Base-by-base conservation (phyloP, 2,797 vertebrate genomes). In the Diplodus puntazzo region DNA sequence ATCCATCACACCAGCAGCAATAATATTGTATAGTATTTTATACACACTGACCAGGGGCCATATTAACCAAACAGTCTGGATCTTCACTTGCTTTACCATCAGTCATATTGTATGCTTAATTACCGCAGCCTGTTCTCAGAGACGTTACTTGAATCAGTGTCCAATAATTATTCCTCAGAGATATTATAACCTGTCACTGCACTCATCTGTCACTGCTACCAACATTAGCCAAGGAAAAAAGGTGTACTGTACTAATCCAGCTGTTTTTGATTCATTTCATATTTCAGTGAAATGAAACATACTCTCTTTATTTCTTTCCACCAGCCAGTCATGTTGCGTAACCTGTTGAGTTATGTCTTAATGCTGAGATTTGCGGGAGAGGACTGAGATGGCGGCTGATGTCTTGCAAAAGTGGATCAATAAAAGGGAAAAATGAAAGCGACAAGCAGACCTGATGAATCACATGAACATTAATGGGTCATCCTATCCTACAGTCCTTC, bases 1-100 rank as follows among this genome's bases (percentile, higher is more conserved):
- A 73, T 82, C 79, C 69, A 64, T 78, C 81, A 86, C 72, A 89
- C 87, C 84, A 92, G 81, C 91, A 91, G 80, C 69, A 87, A 77
- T 89, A 83, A 83, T 69, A 72, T 54, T 89, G 69, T 87, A 86
- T 55, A 87, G 52, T 85, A 88, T 88, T 88, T 89, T 88, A 75
- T 86, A 86, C 62, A 71, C 81, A 80, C 62, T 52, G 57, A 77
- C 21, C 65, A 23, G 55, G 16, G 21, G 57, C 25, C n/a, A 79
- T 65, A 77, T 68, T 46, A 34, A 17, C 50, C 69, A 71, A 69
- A 76, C 70, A 62, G 52, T 67, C 71, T 53, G 46, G 60, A 39
- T 73, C 67, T 67, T 74, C 85, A 84, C 74, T 79, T 57, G 61
- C 55, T 79, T 68, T 4, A n/a, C 61, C 61, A 64, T 80, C 61